Evolutionary conservation across 2,113 vertebrate species (phyloP).

Genomic region (Centrocercus urophasianus): DNA sequence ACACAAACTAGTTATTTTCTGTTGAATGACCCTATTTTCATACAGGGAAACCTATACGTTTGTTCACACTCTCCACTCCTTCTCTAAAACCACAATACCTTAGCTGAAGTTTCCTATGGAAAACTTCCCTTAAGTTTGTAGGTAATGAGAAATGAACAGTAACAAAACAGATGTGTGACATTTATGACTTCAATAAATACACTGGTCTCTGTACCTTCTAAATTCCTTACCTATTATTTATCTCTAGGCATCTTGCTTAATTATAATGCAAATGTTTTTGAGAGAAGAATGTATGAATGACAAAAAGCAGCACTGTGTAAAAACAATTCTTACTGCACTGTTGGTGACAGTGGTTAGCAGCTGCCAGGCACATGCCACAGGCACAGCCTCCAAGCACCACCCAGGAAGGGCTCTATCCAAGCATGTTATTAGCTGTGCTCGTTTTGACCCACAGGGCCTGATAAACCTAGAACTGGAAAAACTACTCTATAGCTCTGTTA

Average conservation of each 20-base stretch:
- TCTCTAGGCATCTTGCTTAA: not conserved
- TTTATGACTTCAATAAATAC: not conserved
- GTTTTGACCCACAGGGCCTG: not conserved
- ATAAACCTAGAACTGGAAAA: not conserved
- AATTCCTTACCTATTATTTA: not conserved
- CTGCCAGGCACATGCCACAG: not conserved
- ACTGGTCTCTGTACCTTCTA: not conserved
- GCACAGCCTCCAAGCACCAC: not conserved
- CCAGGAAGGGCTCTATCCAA: not conserved
- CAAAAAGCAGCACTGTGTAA: not conserved
- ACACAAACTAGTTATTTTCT: not conserved
- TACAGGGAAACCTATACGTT: not conserved
- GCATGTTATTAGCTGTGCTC: not conserved
- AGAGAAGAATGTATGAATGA: not conserved
- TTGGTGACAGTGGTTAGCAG: not conserved
- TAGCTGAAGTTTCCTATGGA: not conserved
- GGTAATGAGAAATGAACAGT: not conserved
- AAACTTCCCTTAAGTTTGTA: not conserved
- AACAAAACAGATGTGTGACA: not conserved
- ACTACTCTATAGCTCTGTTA: not conserved
- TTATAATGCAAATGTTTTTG: not conserved
- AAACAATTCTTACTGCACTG: not conserved
- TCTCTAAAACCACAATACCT: not conserved
- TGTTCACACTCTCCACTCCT: not conserved
- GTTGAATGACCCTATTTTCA: not conserved